Base-by-base conservation (phyloP, 2,113 vertebrate genomes). In the Trematomus loennbergii region DNA sequence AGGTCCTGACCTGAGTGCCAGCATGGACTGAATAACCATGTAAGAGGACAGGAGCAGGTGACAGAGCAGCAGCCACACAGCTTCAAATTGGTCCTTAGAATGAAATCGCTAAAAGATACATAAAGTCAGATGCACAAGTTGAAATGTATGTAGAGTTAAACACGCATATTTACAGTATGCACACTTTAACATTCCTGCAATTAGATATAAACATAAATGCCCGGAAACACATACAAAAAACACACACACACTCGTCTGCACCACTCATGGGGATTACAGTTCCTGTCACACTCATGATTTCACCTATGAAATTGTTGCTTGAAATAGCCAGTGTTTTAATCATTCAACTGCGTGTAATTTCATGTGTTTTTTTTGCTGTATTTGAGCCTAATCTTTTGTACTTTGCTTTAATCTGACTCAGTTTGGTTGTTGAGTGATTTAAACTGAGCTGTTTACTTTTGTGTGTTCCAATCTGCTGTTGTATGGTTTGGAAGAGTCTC, bases 1-100 rank as follows among this genome's bases (percentile, higher is more conserved):
- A 86, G 86, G 86, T 78, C 72, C 4, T 9, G 83, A 88, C 83
- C 71, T 58, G 67, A 79, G 72, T 68, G 78, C 66, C 77, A 84
- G 77, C 53, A 50, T 81, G 49, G 53, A 84, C 83, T 84, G 49
- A 79, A 75, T 76, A 63, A 72, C 64, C 65, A 73, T 75, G 52
- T 54, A 69, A 65, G 50, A 53, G 81, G 73, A 83, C 57, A 48
- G 18, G 29, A 83, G 61, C 25, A 29, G 29, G 29, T 29, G 29
- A 29, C 29, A 3, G 29, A 29, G 29, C 58, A 55, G 22, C 57
- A 66, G 79, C 53, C 78, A 58, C 46, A 65, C 13, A 63, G 72
- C 29, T 64, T 83, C 10, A 62, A 58, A 61, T 58, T 46, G 29
- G 33, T 65, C 15, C 59, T 36, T n/a, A 48, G 45, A 66, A 57